Percentiles rank a stretch among this genome's conserved stretches.
Conservation (phyloP, 2,888 invertebrate species). For the Drosophila niveifrons region DNA sequence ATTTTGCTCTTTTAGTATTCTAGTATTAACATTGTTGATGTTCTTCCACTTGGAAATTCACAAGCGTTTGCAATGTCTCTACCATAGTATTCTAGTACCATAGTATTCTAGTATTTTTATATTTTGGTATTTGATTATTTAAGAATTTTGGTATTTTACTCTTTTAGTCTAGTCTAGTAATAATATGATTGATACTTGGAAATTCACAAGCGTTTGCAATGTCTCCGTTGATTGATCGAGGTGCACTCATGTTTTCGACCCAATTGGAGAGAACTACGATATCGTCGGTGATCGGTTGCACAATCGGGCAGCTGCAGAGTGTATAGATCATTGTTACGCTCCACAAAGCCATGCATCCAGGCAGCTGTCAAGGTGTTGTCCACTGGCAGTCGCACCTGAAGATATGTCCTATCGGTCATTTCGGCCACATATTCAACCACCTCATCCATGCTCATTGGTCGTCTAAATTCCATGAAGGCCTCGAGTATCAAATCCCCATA, state of each 20-base stretch:
- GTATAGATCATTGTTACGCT: slow-evolving; percentile 30
- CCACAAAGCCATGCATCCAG: slow-evolving; percentile 61
- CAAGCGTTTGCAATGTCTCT: not conserved
- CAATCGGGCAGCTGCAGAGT: slow-evolving; percentile 16
- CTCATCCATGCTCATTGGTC: slow-evolving; percentile 56
- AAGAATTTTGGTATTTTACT: too few species aligned
- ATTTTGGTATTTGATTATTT: too few species aligned
- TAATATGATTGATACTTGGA: too few species aligned
- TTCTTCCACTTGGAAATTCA: not conserved
- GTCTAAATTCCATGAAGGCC: slow-evolving; percentile 56
- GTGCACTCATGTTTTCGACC: not conserved
- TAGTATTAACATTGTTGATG: too few species aligned
- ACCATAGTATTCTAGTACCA: too few species aligned
- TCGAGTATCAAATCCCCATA: slow-evolving; percentile 63
- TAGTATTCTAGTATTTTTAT: too few species aligned
- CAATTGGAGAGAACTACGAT: not conserved
- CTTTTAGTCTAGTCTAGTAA: too few species aligned
- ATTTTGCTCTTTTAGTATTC: too few species aligned
- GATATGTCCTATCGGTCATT: slow-evolving; percentile 33
- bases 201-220: not conserved
- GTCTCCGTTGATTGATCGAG: slow-evolving; percentile 1
- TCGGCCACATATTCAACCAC: slow-evolving; percentile 61
- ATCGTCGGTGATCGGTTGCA: not conserved
- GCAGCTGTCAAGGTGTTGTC: slow-evolving; percentile 66
- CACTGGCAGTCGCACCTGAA: slow-evolving; percentile 51